Percentiles rank a stretch among this genome's conserved stretches.
phyloP scores from a whole-genome alignment of 2,797 vertebrate genomes.

The Coregonus sp. region DNA sequence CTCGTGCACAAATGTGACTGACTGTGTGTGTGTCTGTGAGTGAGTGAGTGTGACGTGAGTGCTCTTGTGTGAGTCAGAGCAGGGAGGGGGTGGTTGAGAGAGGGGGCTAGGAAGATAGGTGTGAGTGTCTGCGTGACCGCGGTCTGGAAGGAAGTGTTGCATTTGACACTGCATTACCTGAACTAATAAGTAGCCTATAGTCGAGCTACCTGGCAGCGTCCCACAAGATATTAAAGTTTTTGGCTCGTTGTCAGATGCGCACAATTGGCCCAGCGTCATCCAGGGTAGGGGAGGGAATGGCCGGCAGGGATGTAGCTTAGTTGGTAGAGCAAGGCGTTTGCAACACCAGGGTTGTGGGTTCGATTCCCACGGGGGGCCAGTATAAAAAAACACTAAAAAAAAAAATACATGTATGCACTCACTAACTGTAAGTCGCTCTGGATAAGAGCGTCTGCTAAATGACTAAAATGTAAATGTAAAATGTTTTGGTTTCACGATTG shows the following conservation, averaged over 20 bases:
- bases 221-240: background rate
- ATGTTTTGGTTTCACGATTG: background rate
- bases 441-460: no score
- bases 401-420: no score
- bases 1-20: slow-evolving; percentile 28
- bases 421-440: no score
- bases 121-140: slow-evolving; percentile 43
- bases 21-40: slow-evolving; percentile 28
- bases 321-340: no score
- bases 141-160: slow-evolving; percentile 48
- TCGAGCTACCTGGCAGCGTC: background rate
- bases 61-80: slow-evolving; percentile 22
- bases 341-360: no score
- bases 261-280: no score
- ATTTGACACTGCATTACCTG: slow-evolving; percentile 65
- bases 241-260: background rate
- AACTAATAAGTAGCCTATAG: slow-evolving; percentile 46
- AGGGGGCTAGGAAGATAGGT: slow-evolving; percentile 45
- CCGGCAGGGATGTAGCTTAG: no score
- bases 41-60: no score
- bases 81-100: slow-evolving; percentile 53
- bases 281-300: no score
- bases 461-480: no score
- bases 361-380: no score
- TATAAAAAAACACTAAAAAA: no score